Evolutionary conservation across 2,888 invertebrate species (phyloP).

Genomic region (Tryphoninae sp.): DNA sequence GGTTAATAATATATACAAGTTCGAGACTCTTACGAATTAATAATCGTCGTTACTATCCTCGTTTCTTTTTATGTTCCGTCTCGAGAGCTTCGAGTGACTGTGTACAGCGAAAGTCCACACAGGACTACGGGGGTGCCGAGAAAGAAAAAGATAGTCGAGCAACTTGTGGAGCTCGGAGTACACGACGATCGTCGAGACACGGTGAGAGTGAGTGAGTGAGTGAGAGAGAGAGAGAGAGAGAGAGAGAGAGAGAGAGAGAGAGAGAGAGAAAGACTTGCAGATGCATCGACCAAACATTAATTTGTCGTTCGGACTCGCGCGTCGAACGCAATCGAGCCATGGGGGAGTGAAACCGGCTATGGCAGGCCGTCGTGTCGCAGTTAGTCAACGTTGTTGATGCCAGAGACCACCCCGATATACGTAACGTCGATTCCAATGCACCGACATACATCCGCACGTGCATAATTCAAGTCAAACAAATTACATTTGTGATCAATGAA

Average conservation of each 20-base stretch:
- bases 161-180: conserved; percentile 1
- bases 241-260: no score
- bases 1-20: no score
- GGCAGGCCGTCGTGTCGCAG: conserved; percentile 77
- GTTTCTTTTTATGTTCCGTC: not conserved
- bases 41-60: not conserved
- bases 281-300: conserved; percentile 67
- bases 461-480: conserved; percentile 5
- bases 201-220: no score
- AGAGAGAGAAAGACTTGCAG: not conserved
- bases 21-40: no score
- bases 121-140: conserved; percentile 40
- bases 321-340: conserved; percentile 73
- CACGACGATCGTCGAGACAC: not conserved
- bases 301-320: conserved; percentile 67
- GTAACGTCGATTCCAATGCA: conserved; percentile 38
- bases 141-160: not conserved
- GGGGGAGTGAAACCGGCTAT: conserved; percentile 73
- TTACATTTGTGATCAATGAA: not conserved
- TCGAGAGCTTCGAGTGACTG: not conserved
- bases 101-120: conserved; percentile 8
- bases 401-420: conserved; percentile 71
- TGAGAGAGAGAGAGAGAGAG: no score
- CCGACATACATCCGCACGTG: not conserved
- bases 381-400: conserved; percentile 72